Conservation (phyloP, 2,113 vertebrate genomes). For the Trogon melanurus region DNA sequence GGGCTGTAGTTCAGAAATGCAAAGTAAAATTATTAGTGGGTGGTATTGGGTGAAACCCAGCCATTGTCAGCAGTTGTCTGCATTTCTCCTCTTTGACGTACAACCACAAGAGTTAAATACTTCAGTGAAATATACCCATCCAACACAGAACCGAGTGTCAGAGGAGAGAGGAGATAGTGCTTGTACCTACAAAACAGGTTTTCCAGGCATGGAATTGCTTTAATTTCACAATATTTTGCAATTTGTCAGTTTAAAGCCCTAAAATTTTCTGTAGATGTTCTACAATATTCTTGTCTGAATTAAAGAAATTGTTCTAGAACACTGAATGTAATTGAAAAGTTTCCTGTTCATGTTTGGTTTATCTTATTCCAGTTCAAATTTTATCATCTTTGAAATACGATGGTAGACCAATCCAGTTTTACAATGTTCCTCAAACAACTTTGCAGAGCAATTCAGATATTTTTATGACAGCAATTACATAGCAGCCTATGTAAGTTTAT, state of each 20-base stretch:
- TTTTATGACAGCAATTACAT: neutral
- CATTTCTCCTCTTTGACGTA: neutral
- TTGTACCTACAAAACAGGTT: neutral
- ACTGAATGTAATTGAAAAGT: neutral
- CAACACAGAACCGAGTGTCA: neutral
- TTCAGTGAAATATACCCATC: neutral
- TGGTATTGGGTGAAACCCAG: neutral
- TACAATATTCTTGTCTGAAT: neutral
- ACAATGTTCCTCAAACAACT: neutral
- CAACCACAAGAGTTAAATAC: neutral
- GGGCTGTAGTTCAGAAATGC: neutral
- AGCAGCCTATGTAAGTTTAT: neutral
- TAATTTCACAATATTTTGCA: neutral
- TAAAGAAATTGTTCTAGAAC: neutral
- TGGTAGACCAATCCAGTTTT: neutral
- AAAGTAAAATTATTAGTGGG: neutral
- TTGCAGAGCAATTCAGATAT: neutral
- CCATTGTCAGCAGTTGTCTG: neutral
- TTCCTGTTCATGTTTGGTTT: neutral
- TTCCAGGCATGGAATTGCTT: neutral
- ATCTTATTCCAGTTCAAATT: neutral
- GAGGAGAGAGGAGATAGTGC: neutral
- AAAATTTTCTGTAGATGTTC: neutral
- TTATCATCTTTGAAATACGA: neutral
- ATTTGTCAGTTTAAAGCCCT: neutral